Base-by-base conservation (phyloP, 2,797 vertebrate species). In the Cetoscarus ocellatus region DNA sequence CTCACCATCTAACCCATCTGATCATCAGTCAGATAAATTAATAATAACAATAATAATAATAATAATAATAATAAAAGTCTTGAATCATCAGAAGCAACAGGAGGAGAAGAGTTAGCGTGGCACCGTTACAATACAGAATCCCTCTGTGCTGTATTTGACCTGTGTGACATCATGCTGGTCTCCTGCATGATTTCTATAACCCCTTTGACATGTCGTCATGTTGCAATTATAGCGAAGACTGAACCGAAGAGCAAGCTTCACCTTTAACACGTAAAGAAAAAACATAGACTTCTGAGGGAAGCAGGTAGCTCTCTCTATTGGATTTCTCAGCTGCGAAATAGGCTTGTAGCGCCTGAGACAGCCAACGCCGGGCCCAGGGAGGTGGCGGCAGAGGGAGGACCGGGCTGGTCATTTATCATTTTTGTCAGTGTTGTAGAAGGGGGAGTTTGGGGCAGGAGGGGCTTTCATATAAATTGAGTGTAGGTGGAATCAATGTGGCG, bases 401-500 rank as follows among this genome's bases (percentile, higher is more conserved):
- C 70, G 73, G 73, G 73, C 54, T 44, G 77, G 81, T 85, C 91
- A 92, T 94, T 92, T 76, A 94, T 94, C 93, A 93, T 92, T 91
- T 92, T 90, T 93, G 86, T 90, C 91, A 93, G 91, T 80, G 60
- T 75, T 56, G 71, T 81, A 67, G 77, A 70, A 67, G 67, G 62
- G 59, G 70, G 75, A 72, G 80, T 56, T 27, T 61, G 77, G 71
- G 17, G 77, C 8, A 11, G 44, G 61, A 62, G 64, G 79, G 70
- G 73, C 80, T 88, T 91, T 93, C 83, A 89, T 92, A 93, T 91
- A 92, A 92, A 92, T 89, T 89, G 84, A 89, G 88, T 86, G 91
- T 91, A 92, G 91, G 92, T 90, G 90, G 85, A 93, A 92, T 93
- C 90, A 91, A 90, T 91, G 90, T 91, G 87, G 86, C 67, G 84